A percentile compares a stretch with the other conserved stretches of the same genome.
These are phyloP conservation scores for Lottia scabra DNA, from an alignment of 2,888 invertebrate species.

Conservation along the genomic window DNA sequence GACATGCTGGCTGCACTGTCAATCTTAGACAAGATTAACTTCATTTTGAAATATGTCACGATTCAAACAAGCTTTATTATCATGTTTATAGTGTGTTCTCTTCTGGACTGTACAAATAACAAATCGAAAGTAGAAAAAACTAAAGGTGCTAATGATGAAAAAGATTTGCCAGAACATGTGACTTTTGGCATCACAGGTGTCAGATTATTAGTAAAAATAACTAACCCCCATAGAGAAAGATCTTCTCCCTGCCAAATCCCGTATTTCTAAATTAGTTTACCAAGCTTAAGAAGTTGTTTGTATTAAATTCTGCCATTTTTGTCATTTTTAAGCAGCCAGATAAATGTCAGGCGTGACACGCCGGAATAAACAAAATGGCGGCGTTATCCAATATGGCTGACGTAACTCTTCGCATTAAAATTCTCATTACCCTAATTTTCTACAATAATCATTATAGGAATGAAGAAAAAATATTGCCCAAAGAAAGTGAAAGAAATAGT, in stretches of 20 bases:
- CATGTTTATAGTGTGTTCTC: no score
- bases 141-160: background rate
- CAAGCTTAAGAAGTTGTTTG: background rate
- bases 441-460: no score
- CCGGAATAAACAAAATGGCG: background rate
- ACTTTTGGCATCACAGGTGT: background rate
- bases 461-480: no score
- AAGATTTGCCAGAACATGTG: background rate
- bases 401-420: no score
- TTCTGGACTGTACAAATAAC: no score
- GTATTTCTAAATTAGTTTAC: background rate
- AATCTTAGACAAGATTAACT: no score
- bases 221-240: background rate
- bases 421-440: no score
- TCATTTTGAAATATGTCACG: no score
- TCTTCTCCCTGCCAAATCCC: background rate
- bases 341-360: conserved; percentile 2
- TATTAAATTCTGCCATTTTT: background rate
- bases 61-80: no score
- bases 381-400: background rate
- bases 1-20: no score
- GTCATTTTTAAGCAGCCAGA: background rate
- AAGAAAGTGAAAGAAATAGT: background rate
- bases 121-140: no score
- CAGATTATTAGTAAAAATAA: conserved; percentile 3